These are phyloP conservation scores for Pyrrhia umbra DNA, from an alignment of 2,888 invertebrate species.

Conservation along the genomic window DNA sequence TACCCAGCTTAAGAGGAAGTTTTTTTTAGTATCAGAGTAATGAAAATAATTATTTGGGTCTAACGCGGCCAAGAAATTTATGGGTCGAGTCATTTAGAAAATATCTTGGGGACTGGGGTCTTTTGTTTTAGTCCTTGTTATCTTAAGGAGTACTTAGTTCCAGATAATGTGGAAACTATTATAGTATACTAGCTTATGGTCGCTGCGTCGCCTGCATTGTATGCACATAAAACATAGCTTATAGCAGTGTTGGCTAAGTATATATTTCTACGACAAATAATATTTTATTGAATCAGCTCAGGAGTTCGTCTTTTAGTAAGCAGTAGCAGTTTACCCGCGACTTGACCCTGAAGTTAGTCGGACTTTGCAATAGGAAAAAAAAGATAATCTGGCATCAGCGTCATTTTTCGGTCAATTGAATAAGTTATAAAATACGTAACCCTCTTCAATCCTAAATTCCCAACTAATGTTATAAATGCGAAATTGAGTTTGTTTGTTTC, in stretches of 20 bases:
- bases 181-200: not conserved
- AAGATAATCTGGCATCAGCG: too few relatives aligned
- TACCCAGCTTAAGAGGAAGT: not conserved
- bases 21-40: conserved; percentile 49
- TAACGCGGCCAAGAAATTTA: conserved; percentile 14
- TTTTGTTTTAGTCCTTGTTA: conserved; percentile 16
- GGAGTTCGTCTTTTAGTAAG: too few relatives aligned
- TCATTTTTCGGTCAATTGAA: too few relatives aligned
- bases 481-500: too few relatives aligned
- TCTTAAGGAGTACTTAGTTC: conserved; percentile 1
- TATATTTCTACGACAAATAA: too few relatives aligned
- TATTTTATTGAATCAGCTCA: too few relatives aligned
- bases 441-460: too few relatives aligned
- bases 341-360: too few relatives aligned
- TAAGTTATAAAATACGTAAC: too few relatives aligned
- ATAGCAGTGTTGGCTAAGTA: not conserved
- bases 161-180: not conserved
- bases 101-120: conserved; percentile 14
- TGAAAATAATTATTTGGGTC: conserved; percentile 50
- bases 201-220: not conserved
- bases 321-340: too few relatives aligned
- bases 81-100: conserved; percentile 27
- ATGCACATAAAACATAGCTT: not conserved
- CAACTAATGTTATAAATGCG: too few relatives aligned
- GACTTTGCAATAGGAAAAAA: too few relatives aligned